Percentiles rank a stretch among this genome's conserved stretches.
phyloP scores from a whole-genome alignment of 2,888 invertebrate genomes.

The Zootermopsis nevadensis region DNA sequence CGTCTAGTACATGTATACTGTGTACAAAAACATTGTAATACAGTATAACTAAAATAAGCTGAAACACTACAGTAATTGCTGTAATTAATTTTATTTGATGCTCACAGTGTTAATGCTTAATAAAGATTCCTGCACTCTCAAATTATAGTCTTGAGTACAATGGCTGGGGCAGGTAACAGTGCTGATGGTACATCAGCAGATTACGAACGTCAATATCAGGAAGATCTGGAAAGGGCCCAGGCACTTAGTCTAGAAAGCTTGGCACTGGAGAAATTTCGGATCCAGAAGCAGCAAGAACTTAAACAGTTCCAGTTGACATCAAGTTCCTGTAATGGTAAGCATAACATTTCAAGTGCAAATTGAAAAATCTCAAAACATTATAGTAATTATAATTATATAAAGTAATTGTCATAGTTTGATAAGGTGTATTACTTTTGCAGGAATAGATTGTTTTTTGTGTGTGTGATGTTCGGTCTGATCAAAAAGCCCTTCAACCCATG shows the following conservation, averaged over 20 bases:
- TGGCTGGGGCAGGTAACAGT: constrained; percentile 5
- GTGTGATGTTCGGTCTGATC: background rate
- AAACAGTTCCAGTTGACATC: background rate
- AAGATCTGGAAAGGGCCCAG: constrained; percentile 88
- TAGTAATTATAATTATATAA: too few species aligned
- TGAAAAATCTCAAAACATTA: too few species aligned
- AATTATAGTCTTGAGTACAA: background rate
- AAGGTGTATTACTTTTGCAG: background rate
- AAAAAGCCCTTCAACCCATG: too few species aligned
- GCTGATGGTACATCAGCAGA: constrained; percentile 61
- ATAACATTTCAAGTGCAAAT: background rate
- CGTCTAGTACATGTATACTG: too few species aligned
- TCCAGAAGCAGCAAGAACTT: constrained; percentile 65
- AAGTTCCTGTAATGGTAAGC: constrained; percentile 9
- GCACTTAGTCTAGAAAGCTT: constrained; percentile 88
- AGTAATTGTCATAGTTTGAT: too few species aligned
- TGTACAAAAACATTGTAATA: too few species aligned
- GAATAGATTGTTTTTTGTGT: background rate
- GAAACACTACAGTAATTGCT: too few species aligned
- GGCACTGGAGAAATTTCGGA: constrained; percentile 83
- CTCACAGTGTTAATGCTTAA: too few species aligned
- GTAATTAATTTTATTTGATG: too few species aligned
- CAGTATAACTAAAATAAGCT: too few species aligned
- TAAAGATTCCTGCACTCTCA: background rate
- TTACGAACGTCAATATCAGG: constrained; percentile 85